Evolutionary conservation across 2,113 vertebrate species (phyloP).

Genomic region (Saguinus imperator): DNA sequence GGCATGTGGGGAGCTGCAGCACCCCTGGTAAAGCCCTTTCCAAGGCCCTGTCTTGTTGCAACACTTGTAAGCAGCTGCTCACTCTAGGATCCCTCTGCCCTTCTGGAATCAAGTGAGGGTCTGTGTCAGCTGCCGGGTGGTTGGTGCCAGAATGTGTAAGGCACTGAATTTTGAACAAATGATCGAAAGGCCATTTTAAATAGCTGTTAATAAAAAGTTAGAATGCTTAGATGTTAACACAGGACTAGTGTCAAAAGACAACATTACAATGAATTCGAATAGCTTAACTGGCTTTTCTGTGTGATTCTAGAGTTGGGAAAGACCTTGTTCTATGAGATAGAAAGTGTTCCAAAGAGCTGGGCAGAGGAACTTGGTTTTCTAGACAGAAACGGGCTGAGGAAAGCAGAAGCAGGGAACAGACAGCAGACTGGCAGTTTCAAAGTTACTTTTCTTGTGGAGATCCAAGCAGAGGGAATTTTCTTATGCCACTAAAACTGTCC

Average conservation of each 20-base stretch:
- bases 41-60: background rate
- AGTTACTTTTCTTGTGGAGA: background rate
- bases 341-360: background rate
- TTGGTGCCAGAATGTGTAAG: background rate
- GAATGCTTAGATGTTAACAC: too few species aligned
- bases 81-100: background rate
- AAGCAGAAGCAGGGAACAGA: background rate
- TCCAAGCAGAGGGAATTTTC: background rate
- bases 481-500: background rate
- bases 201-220: background rate
- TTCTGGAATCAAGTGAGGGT: background rate
- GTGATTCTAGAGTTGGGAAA: background rate
- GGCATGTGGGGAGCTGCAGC: background rate
- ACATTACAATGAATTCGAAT: background rate
- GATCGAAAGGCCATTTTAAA: background rate
- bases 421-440: background rate
- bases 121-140: rapidly evolving
- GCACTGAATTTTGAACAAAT: background rate
- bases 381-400: background rate
- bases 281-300: background rate
- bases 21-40: too few species aligned
- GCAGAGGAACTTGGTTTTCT: background rate
- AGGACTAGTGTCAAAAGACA: background rate
- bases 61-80: too few species aligned
- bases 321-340: background rate